A percentile compares a stretch with the other conserved stretches of the same genome.
phyloP scores from a whole-genome alignment of 2,797 vertebrate genomes.

The Glossophaga mutica region DNA sequence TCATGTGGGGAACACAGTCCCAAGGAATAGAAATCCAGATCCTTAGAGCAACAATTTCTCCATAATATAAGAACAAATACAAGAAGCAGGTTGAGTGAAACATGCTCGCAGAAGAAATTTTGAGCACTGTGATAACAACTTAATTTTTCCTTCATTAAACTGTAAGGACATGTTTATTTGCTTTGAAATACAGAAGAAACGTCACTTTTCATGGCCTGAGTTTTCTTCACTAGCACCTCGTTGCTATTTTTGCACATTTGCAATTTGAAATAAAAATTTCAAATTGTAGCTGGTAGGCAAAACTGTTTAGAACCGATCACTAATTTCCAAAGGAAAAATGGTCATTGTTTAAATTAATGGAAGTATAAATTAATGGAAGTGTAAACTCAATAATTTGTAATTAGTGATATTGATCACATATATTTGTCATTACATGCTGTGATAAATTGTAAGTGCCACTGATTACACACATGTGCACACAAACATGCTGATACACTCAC shows the following conservation, averaged over 20 bases:
- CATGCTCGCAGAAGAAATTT: background rate
- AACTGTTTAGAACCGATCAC: background rate
- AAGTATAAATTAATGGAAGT: background rate
- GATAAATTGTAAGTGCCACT: background rate
- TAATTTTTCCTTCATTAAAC: constrained; percentile 14
- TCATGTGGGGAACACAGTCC: background rate
- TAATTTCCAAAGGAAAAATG: background rate
- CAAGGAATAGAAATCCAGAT: background rate
- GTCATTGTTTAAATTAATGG: background rate
- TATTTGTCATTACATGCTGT: background rate
- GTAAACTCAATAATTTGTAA: background rate
- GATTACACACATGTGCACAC: background rate
- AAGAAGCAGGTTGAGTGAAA: background rate
- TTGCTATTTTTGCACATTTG: background rate
- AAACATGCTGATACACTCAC: background rate
- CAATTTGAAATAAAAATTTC: background rate
- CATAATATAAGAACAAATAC: background rate
- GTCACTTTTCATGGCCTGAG: background rate
- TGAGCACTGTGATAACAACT: background rate
- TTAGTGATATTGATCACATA: background rate
- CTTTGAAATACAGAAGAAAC: constrained; percentile 17
- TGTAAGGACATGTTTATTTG: background rate
- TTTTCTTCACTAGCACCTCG: background rate
- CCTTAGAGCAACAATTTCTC: background rate
- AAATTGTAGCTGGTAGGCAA: background rate